phyloP scores from a whole-genome alignment of 1,140 invertebrate genomes.

The Coenobita brevimanus region DNA sequence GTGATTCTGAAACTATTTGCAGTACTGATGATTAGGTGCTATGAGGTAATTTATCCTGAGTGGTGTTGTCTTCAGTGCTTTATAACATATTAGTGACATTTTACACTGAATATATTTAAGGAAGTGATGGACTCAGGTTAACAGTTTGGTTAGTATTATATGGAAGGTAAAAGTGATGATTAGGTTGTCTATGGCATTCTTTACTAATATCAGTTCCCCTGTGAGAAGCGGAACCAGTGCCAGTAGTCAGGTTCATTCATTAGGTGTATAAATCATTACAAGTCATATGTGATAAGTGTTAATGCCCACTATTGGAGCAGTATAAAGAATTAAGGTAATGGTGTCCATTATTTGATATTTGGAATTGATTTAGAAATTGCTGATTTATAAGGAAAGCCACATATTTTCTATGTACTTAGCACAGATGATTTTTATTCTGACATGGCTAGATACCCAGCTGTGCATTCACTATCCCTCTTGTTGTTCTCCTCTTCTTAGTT shows the following conservation, averaged over 20 bases:
- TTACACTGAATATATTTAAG: constrained; percentile 14
- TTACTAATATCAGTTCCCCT: too few relatives aligned
- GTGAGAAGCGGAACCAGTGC: background rate
- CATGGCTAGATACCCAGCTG: constrained; percentile 25
- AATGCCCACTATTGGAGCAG: constrained; percentile 52
- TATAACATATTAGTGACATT: constrained; percentile 18
- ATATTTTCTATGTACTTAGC: constrained; percentile 59
- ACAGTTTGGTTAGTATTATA: constrained; percentile 40
- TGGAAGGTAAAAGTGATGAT: constrained; percentile 26
- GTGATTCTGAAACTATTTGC: constrained; percentile 36
- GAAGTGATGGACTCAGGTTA: constrained; percentile 46
- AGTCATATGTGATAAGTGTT: constrained; percentile 64
- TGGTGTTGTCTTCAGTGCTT: constrained; percentile 18
- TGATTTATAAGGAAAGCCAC: constrained; percentile 29
- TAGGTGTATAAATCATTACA: constrained; percentile 45
- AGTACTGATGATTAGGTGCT: constrained; percentile 56
- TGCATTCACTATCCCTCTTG: constrained; percentile 6
- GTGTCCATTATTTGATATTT: constrained; percentile 56
- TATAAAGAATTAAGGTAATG: constrained; percentile 47
- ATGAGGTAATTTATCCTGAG: constrained; percentile 20
- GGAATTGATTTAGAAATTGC: constrained; percentile 27
- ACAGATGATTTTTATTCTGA: constrained; percentile 51
- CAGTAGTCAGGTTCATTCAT: constrained; percentile 17
- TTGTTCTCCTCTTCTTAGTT: background rate
- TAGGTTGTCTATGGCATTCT: background rate